A percentile compares a stretch with the other conserved stretches of the same genome.
These are phyloP conservation scores for Drosophila flavopinicola DNA, from an alignment of 2,888 invertebrate genomes.

Conservation along the genomic window DNA sequence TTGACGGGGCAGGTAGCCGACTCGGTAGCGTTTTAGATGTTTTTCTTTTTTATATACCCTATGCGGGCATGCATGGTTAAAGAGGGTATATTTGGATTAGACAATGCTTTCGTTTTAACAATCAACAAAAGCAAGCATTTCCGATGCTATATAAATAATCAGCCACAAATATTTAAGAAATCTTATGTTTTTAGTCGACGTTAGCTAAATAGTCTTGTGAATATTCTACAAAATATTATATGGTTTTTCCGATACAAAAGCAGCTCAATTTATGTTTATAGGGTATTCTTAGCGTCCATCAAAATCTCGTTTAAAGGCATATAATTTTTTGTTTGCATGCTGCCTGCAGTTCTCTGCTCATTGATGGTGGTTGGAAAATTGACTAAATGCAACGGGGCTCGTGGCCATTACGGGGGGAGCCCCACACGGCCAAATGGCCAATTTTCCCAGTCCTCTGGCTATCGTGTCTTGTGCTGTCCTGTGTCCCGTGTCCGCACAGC, in stretches of 20 bases:
- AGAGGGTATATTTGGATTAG: no score
- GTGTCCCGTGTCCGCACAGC: no score
- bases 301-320: neutral
- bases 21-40: conserved; percentile 17
- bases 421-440: conserved; percentile 56
- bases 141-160: no score
- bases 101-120: no score
- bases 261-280: no score
- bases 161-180: no score
- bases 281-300: conserved; percentile 7
- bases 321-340: conserved; percentile 5
- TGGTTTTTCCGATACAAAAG: neutral
- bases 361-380: conserved; percentile 71
- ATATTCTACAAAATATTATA: neutral
- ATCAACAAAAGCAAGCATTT: no score
- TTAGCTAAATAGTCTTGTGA: no score
- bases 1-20: conserved; percentile 62
- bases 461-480: conserved; percentile 13
- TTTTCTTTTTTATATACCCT: conserved; percentile 23
- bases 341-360: conserved; percentile 29
- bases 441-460: conserved; percentile 52
- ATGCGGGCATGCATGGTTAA: neutral
- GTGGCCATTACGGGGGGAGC: conserved; percentile 52
- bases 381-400: conserved; percentile 74
- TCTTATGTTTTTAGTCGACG: no score